Evolutionary conservation across 1,140 invertebrate species (phyloP).

Genomic region (Euwallacea fornicatus): DNA sequence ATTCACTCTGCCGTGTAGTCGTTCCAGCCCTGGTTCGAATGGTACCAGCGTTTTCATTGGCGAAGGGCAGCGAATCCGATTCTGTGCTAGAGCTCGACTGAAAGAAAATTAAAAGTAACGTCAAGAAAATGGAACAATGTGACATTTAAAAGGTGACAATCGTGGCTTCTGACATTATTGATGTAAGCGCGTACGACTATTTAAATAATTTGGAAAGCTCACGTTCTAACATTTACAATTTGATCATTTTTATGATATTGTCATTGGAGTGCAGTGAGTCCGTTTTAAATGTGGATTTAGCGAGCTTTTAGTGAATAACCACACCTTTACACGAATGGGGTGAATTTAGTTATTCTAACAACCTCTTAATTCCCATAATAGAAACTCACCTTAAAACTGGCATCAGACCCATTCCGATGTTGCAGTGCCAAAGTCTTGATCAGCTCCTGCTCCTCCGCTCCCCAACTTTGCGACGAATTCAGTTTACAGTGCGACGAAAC

Average conservation of each 20-base stretch:
- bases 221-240: background rate
- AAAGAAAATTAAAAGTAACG: slow-evolving; percentile 44
- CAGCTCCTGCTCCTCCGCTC: slow-evolving; percentile 62
- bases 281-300: too few species aligned
- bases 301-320: too few species aligned
- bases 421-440: slow-evolving; percentile 68
- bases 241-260: background rate
- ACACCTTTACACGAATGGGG: too few species aligned
- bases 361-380: background rate
- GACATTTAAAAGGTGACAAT: too few species aligned
- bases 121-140: background rate
- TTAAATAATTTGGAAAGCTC: background rate
- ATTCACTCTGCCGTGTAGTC: slow-evolving; percentile 55
- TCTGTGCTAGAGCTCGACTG: slow-evolving; percentile 94
- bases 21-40: slow-evolving; percentile 77
- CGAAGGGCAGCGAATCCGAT: slow-evolving; percentile 96
- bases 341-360: background rate
- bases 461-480: slow-evolving; percentile 61
- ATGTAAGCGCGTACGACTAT: too few species aligned
- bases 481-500: slow-evolving; percentile 55
- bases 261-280: background rate
- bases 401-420: slow-evolving; percentile 77
- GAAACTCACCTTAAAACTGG: slow-evolving; percentile 76
- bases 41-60: slow-evolving; percentile 97
- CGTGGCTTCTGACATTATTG: too few species aligned